Percentiles rank a stretch among this genome's conserved stretches.
phyloP scores from a whole-genome alignment of 2,113 vertebrate genomes.

The Corythornis cristatus region DNA sequence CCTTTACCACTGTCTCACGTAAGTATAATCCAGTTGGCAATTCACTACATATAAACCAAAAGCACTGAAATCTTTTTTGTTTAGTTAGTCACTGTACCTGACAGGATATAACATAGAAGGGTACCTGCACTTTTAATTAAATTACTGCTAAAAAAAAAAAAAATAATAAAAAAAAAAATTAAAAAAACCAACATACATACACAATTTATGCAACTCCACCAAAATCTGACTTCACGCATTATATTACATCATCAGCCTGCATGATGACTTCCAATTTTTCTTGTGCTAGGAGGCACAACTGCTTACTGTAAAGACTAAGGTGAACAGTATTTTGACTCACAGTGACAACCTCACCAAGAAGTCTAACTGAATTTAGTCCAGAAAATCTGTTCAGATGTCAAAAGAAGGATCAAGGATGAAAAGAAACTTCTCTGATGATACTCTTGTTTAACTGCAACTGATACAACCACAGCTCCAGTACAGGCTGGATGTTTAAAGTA shows the following conservation, averaged over 20 bases:
- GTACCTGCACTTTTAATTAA: not conserved
- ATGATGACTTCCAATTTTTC: not conserved
- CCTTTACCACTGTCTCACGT: not conserved
- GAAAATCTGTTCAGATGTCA: not conserved
- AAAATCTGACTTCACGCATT: slow-evolving; percentile 7
- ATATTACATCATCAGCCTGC: not conserved
- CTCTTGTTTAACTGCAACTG: not conserved
- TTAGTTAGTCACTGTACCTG: slow-evolving; percentile 18
- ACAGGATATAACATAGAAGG: not conserved
- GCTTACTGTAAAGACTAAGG: not conserved
- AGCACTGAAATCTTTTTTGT: not conserved
- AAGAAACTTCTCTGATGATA: not conserved
- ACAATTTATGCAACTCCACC: not conserved
- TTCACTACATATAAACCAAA: not conserved
- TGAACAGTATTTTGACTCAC: not conserved
- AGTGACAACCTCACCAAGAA: not conserved
- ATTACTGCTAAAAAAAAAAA: not conserved
- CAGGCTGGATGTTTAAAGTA: not conserved
- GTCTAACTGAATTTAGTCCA: not conserved
- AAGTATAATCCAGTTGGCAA: not conserved
- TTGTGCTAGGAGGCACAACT: not conserved
- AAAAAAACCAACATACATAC: not conserved
- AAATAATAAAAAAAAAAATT: not conserved
- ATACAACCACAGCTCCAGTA: not conserved
- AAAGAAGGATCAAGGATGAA: not conserved